phyloP scores from a whole-genome alignment of 2,113 vertebrate species.

The Gopherus evgoodei region DNA sequence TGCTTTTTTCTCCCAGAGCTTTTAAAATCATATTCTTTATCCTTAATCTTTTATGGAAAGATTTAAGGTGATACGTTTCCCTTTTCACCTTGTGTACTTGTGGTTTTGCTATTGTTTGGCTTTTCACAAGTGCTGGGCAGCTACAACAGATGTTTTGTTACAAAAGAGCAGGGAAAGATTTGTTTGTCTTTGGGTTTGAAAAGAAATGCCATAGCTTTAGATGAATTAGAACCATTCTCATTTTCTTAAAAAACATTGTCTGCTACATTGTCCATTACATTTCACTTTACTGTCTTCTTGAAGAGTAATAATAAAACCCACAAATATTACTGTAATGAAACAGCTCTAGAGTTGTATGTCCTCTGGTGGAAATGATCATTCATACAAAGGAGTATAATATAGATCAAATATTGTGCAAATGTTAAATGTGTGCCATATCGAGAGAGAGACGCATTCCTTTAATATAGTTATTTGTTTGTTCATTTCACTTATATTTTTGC shows the following conservation, averaged over 20 bases:
- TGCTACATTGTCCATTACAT: neutral
- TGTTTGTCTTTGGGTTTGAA: neutral
- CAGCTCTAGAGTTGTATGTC: constrained; percentile 56
- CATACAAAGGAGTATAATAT: neutral
- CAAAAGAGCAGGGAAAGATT: neutral
- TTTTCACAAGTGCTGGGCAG: neutral
- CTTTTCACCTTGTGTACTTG: neutral
- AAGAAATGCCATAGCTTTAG: neutral
- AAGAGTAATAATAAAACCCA: neutral
- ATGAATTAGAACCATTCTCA: neutral
- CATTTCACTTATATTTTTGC: neutral
- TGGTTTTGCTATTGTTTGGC: neutral
- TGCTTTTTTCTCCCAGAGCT: neutral
- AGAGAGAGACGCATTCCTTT: neutral
- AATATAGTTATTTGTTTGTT: neutral
- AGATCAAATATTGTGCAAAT: neutral
- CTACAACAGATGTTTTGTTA: neutral
- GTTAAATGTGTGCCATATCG: neutral
- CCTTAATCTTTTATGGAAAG: neutral
- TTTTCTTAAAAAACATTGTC: neutral
- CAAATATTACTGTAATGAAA: neutral
- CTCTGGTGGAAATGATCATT: constrained; percentile 64
- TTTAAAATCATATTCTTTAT: neutral
- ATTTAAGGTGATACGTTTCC: neutral
- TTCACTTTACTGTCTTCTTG: neutral